Base-by-base conservation (phyloP, 2,888 invertebrate genomes). In the Agelastica alni region DNA sequence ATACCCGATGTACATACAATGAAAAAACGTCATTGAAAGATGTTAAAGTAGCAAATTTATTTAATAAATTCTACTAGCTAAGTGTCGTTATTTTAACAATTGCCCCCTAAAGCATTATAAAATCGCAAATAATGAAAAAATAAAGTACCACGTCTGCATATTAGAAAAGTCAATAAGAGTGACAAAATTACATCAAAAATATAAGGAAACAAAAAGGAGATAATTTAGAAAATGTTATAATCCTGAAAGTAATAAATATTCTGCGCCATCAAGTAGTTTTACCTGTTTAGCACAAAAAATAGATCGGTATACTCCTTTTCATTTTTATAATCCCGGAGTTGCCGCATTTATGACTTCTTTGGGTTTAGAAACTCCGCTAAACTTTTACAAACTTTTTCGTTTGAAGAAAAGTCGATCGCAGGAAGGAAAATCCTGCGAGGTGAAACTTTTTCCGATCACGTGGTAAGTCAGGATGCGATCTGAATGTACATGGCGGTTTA, bases 141-240 rank as follows among this genome's bases (percentile, higher is more conserved):
- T n/a, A n/a, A n/a, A n/a, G n/a, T n/a, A n/a, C n/a, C n/a, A n/a
- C n/a, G n/a, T n/a, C n/a, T n/a, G n/a, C n/a, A n/a, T n/a, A n/a
- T n/a, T n/a, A n/a, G n/a, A n/a, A n/a, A n/a, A n/a, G n/a, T n/a
- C n/a, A n/a, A n/a, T n/a, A n/a, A n/a, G n/a, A n/a, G n/a, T n/a
- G n/a, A n/a, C n/a, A n/a, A n/a, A n/a, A n/a, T n/a, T n/a, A n/a
- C n/a, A n/a, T n/a, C n/a, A n/a, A n/a, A n/a, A n/a, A n/a, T n/a
- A n/a, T n/a, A n/a, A n/a, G n/a, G n/a, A n/a, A n/a, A n/a, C n/a
- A n/a, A n/a, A n/a, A n/a, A n/a, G n/a, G n/a, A n/a, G 63, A 65
- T 63, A 67, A 63, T 67, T 69, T 67, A 64, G 64, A 67, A 60
- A 61, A 61, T 58, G 55, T 63, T 58, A 59, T 58, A 65, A 56